phyloP scores from a whole-genome alignment of 2,797 vertebrate species.

The Tadarida brasiliensis region DNA sequence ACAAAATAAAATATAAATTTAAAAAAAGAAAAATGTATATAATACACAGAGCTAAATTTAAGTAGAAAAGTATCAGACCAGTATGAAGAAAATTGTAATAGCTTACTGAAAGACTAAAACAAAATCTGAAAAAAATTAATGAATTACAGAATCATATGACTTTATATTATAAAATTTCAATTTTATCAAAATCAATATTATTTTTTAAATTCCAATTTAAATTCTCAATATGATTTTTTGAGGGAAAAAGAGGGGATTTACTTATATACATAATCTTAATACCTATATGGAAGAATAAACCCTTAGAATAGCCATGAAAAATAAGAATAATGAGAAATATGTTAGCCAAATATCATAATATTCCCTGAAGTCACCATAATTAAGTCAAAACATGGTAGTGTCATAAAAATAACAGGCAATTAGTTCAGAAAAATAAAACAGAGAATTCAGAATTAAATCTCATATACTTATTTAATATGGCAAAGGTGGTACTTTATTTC shows the following conservation, averaged over 20 bases:
- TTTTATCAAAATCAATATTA: slow-evolving; percentile 39
- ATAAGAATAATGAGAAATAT: background rate
- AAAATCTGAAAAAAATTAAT: slow-evolving; percentile 12
- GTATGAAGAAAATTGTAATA: slow-evolving; percentile 31
- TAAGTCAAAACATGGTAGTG: slow-evolving; percentile 17
- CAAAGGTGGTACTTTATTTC: slow-evolving; percentile 37
- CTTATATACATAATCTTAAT: slow-evolving; percentile 10
- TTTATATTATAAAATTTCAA: slow-evolving; percentile 27
- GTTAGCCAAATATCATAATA: slow-evolving; percentile 15
- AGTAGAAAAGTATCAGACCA: slow-evolving; percentile 36
- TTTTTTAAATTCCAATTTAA: slow-evolving; percentile 56
- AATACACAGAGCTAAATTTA: slow-evolving; percentile 11
- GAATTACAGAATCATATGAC: slow-evolving; percentile 29
- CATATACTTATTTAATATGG: background rate
- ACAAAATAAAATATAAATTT: background rate
- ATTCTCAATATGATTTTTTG: background rate
- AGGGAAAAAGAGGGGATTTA: background rate
- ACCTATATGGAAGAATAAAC: slow-evolving; percentile 45
- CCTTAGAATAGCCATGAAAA: slow-evolving; percentile 29
- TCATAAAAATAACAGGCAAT: background rate
- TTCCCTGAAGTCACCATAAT: background rate
- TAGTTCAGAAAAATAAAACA: background rate
- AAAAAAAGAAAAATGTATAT: background rate
- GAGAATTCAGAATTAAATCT: slow-evolving; percentile 13
- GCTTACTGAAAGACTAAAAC: slow-evolving; percentile 35